These are phyloP conservation scores for Vanacampus margaritifer DNA, from an alignment of 2,113 vertebrate genomes.

Conservation along the genomic window DNA sequence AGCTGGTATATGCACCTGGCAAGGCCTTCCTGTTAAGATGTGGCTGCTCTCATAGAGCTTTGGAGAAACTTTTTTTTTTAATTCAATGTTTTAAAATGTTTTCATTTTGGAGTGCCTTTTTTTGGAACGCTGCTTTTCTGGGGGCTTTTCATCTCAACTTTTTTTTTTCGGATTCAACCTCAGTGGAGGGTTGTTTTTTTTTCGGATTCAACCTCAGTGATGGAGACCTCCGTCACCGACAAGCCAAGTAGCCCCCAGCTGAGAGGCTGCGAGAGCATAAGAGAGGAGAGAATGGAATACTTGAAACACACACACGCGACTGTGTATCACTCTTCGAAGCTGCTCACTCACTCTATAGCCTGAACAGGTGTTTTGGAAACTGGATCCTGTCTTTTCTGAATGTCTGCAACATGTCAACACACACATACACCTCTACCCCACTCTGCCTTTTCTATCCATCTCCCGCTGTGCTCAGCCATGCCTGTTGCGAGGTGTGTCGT, in stretches of 20 bases:
- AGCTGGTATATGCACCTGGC: conserved; percentile 83
- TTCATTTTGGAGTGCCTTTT: conserved; percentile 96
- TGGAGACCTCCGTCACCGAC: conserved; percentile 44
- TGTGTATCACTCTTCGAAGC: conserved; percentile 68
- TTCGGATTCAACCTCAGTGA: conserved; percentile 30
- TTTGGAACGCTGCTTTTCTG: conserved; percentile 85
- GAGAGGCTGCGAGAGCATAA: conserved; percentile 39
- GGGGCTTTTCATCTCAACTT: conserved; percentile 70
- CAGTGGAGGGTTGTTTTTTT: conserved; percentile 34
- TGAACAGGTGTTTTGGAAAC: conserved; percentile 79
- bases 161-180: conserved; percentile 15
- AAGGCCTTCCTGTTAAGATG: conserved; percentile 80
- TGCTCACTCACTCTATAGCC: conserved; percentile 81
- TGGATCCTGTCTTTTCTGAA: conserved; percentile 74
- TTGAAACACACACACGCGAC: conserved; percentile 68
- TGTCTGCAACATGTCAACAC: conserved; percentile 66
- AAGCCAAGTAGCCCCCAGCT: conserved; percentile 45
- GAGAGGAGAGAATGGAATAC: conserved; percentile 63
- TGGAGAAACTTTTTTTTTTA: conserved; percentile 68
- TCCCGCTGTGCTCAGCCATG: conserved; percentile 12
- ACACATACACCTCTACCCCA: conserved; percentile 60
- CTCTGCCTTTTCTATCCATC: conserved; percentile 62
- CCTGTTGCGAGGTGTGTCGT: conserved; percentile 46
- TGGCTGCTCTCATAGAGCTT: conserved; percentile 90
- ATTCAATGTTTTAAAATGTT: conserved; percentile 62